phyloP scores from a whole-genome alignment of 2,888 invertebrate species.

The Leuctra nigra region DNA sequence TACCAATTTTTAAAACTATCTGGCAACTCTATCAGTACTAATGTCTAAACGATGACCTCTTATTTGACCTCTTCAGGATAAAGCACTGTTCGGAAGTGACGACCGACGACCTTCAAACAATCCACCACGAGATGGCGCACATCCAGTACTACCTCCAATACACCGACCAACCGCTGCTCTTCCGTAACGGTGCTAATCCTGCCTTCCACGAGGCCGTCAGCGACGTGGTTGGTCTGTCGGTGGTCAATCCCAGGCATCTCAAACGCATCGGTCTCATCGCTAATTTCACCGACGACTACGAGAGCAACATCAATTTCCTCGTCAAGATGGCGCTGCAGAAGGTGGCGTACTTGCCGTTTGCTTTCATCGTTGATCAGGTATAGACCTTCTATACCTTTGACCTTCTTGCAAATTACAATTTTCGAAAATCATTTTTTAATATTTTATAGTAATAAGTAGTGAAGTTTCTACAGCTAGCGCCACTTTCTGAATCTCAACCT shows the following conservation, averaged over 20 bases:
- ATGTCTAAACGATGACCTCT: no score
- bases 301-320: conserved; percentile 66
- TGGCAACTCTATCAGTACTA: no score
- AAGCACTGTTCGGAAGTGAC: conserved; percentile 77
- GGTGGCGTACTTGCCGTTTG: conserved; percentile 70
- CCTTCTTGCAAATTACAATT: no score
- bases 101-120: conserved; percentile 67
- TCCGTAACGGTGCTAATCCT: conserved; percentile 75
- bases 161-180: conserved; percentile 64
- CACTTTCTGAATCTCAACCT: no score
- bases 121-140: conserved; percentile 80
- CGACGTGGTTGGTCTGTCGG: conserved; percentile 69
- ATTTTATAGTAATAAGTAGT: no score
- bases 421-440: no score
- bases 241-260: conserved; percentile 69
- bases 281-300: conserved; percentile 45
- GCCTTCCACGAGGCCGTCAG: conserved; percentile 84
- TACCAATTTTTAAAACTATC: no score
- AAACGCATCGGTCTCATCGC: conserved; percentile 64
- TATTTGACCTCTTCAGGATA: no score
- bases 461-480: no score
- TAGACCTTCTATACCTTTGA: no score
- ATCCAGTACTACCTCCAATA: conserved; percentile 77
- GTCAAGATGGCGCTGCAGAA: conserved; percentile 74
- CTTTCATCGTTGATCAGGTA: conserved; percentile 74